A percentile compares a stretch with the other conserved stretches of the same genome.
These are phyloP conservation scores for Panthera uncia DNA, from an alignment of 2,113 vertebrate genomes.

Conservation along the genomic window DNA sequence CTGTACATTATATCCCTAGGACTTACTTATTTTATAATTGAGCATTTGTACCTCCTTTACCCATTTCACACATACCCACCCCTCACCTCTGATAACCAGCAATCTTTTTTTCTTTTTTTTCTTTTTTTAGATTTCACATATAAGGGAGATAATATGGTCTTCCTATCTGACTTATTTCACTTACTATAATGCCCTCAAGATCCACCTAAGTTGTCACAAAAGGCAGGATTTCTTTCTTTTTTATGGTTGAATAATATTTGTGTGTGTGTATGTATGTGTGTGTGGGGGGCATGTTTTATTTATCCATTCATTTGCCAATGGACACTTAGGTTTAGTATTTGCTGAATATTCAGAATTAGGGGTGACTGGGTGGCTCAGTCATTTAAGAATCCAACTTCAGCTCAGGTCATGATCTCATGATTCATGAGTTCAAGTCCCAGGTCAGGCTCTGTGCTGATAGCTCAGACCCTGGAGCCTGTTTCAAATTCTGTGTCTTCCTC, in stretches of 20 bases:
- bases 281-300: neutral
- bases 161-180: neutral
- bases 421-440: no score
- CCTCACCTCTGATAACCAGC: neutral
- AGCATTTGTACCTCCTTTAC: neutral
- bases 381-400: no score
- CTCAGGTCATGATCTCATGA: no score
- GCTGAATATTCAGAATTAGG: neutral
- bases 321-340: neutral
- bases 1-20: neutral
- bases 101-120: neutral
- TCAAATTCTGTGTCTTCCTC: no score
- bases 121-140: neutral
- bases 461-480: no score
- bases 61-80: neutral
- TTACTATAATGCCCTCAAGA: neutral
- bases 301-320: neutral
- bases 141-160: neutral
- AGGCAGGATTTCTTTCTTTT: neutral
- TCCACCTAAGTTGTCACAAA: neutral
- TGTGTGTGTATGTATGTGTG: neutral
- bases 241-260: neutral
- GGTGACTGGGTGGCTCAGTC: no score
- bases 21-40: neutral
- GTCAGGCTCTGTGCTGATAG: no score